Evolutionary conservation across 2,888 invertebrate genomes (phyloP).

Genomic region (Aplocera efformata): DNA sequence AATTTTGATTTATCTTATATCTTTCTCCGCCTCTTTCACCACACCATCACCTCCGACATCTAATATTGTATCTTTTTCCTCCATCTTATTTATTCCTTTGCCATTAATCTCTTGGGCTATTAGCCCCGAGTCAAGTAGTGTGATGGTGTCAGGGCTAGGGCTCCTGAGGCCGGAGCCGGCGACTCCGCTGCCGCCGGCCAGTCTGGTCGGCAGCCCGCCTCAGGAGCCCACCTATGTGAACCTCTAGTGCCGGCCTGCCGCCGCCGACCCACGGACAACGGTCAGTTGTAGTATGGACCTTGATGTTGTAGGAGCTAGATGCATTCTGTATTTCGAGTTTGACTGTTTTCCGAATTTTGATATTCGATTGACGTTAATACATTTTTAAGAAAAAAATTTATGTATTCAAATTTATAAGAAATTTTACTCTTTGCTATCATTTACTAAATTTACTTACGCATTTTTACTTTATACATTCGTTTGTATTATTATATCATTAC

Average conservation of each 20-base stretch:
- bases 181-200: conserved; percentile 66
- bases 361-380: not conserved
- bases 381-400: no score
- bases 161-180: conserved; percentile 78
- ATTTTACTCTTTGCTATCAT: no score
- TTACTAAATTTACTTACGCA: no score
- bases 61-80: conserved; percentile 1
- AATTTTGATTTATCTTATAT: no score
- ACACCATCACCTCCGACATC: no score
- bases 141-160: conserved; percentile 74
- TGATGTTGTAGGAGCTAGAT: conserved; percentile 21
- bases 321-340: conserved; percentile 20
- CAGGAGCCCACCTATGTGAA: conserved; percentile 97
- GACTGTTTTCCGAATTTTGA: no score
- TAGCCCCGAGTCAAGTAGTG: conserved; percentile 81
- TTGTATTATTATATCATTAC: no score
- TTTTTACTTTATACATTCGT: no score
- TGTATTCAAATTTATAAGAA: no score
- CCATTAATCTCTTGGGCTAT: conserved; percentile 19
- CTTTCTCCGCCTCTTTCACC: no score
- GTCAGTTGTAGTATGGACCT: conserved; percentile 53
- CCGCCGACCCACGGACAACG: conserved; percentile 62
- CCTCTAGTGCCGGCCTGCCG: conserved; percentile 86
- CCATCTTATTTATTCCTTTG: not conserved
- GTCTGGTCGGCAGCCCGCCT: conserved; percentile 81